These are phyloP conservation scores for Ommatoiulus sabulosus DNA, from an alignment of 2,888 invertebrate genomes.

Conservation along the genomic window DNA sequence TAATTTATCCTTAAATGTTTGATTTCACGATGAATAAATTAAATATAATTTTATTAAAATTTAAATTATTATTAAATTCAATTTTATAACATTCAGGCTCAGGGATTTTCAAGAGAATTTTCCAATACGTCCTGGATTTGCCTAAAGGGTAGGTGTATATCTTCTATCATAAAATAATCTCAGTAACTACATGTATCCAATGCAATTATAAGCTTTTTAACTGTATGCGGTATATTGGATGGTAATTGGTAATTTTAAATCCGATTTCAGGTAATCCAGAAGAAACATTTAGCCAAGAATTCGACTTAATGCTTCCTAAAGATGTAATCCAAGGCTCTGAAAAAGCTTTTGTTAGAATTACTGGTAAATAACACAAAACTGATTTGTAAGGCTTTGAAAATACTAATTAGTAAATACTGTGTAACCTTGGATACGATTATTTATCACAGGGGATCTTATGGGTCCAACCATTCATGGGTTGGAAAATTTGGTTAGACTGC, in stretches of 20 bases:
- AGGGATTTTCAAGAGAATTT: slow-evolving; percentile 45
- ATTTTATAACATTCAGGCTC: neutral
- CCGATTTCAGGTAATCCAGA: neutral
- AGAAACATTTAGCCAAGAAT: neutral
- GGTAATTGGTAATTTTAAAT: neutral
- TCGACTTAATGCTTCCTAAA: neutral
- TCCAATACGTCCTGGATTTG: slow-evolving; percentile 26
- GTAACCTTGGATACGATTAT: slow-evolving; percentile 58
- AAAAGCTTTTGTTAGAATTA: slow-evolving; percentile 38
- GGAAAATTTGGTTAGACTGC: slow-evolving; percentile 76
- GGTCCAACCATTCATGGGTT: slow-evolving; percentile 69
- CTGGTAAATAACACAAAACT: neutral
- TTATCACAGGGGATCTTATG: slow-evolving; percentile 65
- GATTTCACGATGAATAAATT: too few relatives aligned
- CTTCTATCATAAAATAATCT: too few relatives aligned
- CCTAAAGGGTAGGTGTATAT: neutral
- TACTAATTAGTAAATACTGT: slow-evolving; percentile 61
- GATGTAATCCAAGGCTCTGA: slow-evolving; percentile 16
- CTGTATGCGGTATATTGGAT: neutral
- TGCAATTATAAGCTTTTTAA: too few relatives aligned
- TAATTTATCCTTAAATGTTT: too few relatives aligned
- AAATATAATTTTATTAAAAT: too few relatives aligned
- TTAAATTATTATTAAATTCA: neutral
- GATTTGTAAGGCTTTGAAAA: neutral
- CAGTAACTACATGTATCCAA: too few relatives aligned